Evolutionary conservation across 2,113 vertebrate genomes (phyloP), one percentile per base, ranked within the genome.

Genomic region (Eulacestoma nigropectus): DNA sequence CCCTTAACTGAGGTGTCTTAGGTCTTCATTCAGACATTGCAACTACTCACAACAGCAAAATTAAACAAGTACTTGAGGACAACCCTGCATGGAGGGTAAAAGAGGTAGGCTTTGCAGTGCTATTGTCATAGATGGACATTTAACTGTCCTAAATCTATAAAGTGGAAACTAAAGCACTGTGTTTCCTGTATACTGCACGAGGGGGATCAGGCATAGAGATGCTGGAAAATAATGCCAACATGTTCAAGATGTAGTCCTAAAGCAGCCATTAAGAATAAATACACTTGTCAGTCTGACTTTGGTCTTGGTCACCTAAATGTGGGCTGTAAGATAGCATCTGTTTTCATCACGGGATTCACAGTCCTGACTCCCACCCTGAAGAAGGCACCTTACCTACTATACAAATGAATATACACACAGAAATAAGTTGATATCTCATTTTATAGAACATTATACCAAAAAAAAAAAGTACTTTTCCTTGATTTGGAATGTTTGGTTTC

Each of bases 301-400:
- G 16, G 11, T 22, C 73, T 63, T 87, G 53, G 9, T 44, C 33
- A 59, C n/a, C n/a, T 37, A 69, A 85, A 65, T 1, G 2, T 25
- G 18, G 4, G 16, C 22, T 18, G 3, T 0, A 2, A 73, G 50
- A 68, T 53, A 41, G 42, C 1, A 3, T 7, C 11, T 10, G 4
- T 57, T 72, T 76, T 15, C 49, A 77, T 27, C 3, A 4, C 3
- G 18, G 20, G 18, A 69, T 62, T 62, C 67, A 88, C 44, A 68
- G 23, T n/a, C 26, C 29, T 73, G 10, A 76, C 7, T 32, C 50
- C 8, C 10, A 41, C 35, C 47, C 13, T 42, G 47, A 78, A 67
- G 29, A 20, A 79, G 16, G 6, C 5, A 49, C 10, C 17, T 57
- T 56, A 41, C 11, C 14, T 47, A 52, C 44, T 60, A 35, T 8